These are phyloP conservation scores for Danio rerio DNA, from an alignment of 2,113 vertebrate species.

Conservation along the genomic window GRCz12tu NC_133190.1:9911001-9911500, in stretches of 20 bases:
- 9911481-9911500: slow-evolving; percentile 46
- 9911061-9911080: no score
- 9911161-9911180: not conserved
- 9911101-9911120: no score
- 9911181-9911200: slow-evolving; percentile 39
- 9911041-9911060: no score
- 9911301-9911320: slow-evolving; percentile 60
- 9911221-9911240: slow-evolving; percentile 52
- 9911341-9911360: slow-evolving; percentile 64
- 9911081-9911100: no score
- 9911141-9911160: no score
- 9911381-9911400: slow-evolving; percentile 79
- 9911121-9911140: no score
- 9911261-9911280: slow-evolving; percentile 31
- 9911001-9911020: no score
- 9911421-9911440: slow-evolving; percentile 65
- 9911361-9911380: slow-evolving; percentile 60
- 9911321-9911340: slow-evolving; percentile 47
- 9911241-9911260: slow-evolving; percentile 41
- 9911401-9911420: slow-evolving; percentile 68
- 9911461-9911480: slow-evolving; percentile 70
- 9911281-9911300: slow-evolving; percentile 51
- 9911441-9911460: slow-evolving; percentile 52
- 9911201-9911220: slow-evolving; percentile 44
- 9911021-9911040: no score